A percentile compares a stretch with the other conserved stretches of the same genome.
These are phyloP conservation scores for Steinernema hermaphroditum DNA, from an alignment of 2,888 invertebrate genomes.

Conservation along the genomic window DNA sequence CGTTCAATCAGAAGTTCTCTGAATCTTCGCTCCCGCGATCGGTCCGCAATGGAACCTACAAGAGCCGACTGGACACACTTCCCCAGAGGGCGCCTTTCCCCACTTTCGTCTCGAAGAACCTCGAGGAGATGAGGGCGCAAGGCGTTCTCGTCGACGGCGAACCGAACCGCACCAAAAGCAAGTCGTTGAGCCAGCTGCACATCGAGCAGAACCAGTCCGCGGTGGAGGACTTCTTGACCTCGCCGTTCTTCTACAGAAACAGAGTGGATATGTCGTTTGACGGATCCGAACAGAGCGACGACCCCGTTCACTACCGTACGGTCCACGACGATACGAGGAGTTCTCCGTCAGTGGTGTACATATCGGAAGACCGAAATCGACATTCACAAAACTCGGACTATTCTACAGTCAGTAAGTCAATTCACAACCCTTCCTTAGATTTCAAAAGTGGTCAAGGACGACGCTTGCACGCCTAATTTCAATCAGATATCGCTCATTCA, in stretches of 20 bases:
- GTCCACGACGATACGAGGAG: constrained; percentile 16
- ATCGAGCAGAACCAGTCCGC: neutral
- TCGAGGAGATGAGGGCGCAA: neutral
- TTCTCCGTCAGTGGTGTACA: constrained; percentile 18
- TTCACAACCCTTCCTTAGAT: no score
- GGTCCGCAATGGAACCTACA: constrained; percentile 8
- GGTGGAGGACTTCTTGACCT: constrained; percentile 2
- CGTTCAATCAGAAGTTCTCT: constrained; percentile 22
- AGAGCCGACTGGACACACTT: constrained; percentile 17
- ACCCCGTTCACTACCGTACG: neutral
- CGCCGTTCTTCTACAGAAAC: constrained; percentile 26
- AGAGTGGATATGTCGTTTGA: constrained; percentile 22
- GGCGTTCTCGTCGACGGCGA: neutral
- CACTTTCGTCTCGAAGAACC: constrained; percentile 9
- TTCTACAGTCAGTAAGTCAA: constrained; percentile 5
- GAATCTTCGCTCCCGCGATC: constrained; percentile 6
- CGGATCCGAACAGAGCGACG: constrained; percentile 16
- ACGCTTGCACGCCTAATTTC: no score
- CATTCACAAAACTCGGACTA: constrained; percentile 8
- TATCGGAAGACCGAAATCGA: neutral
- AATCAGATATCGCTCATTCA: no score
- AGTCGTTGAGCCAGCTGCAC: constrained; percentile 20
- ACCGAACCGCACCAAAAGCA: neutral
- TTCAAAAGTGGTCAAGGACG: no score
- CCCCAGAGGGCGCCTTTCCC: constrained; percentile 1